Evolutionary conservation across 2,113 vertebrate species (phyloP).

Genomic region (Salvator merianae): DNA sequence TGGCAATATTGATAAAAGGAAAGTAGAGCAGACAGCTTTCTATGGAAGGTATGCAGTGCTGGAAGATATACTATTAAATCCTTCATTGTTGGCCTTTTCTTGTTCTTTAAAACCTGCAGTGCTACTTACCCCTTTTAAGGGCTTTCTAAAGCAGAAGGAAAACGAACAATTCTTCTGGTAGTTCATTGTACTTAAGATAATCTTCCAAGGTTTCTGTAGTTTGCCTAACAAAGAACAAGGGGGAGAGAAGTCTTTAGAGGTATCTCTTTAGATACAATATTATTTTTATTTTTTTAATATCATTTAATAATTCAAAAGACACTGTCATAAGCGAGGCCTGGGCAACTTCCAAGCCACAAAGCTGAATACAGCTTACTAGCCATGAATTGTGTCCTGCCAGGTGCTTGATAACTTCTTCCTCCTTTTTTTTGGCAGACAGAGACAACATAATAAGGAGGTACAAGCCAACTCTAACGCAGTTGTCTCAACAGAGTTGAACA

Average conservation of each 20-base stretch:
- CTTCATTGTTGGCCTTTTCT: slow-evolving; percentile 48
- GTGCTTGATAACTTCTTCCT: background rate
- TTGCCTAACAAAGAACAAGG: slow-evolving; percentile 53
- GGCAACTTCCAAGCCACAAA: background rate
- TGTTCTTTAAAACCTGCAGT: slow-evolving; percentile 53
- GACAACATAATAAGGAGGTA: background rate
- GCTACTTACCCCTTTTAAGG: slow-evolving; percentile 59
- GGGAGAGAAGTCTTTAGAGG: slow-evolving; percentile 16
- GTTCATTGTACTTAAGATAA: slow-evolving; percentile 57
- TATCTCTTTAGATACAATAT: slow-evolving; percentile 51
- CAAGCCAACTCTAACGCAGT: background rate
- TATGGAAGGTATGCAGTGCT: slow-evolving; percentile 63
- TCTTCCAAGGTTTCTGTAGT: slow-evolving; percentile 50
- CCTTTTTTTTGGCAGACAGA: background rate
- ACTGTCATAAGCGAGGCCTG: background rate
- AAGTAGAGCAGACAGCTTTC: slow-evolving; percentile 73
- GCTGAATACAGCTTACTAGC: background rate
- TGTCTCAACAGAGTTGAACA: no score
- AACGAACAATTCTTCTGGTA: slow-evolving; percentile 38
- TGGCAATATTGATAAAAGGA: slow-evolving; percentile 74
- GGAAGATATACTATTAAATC: slow-evolving; percentile 66
- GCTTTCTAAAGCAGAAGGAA: slow-evolving; percentile 48
- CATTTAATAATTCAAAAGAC: background rate
- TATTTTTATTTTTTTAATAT: slow-evolving; percentile 25
- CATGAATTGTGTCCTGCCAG: background rate